Percentiles rank a stretch among this genome's conserved stretches.
These are phyloP conservation scores for Poecilia picta DNA, from an alignment of 2,797 vertebrate species.

Conservation along the genomic window DNA sequence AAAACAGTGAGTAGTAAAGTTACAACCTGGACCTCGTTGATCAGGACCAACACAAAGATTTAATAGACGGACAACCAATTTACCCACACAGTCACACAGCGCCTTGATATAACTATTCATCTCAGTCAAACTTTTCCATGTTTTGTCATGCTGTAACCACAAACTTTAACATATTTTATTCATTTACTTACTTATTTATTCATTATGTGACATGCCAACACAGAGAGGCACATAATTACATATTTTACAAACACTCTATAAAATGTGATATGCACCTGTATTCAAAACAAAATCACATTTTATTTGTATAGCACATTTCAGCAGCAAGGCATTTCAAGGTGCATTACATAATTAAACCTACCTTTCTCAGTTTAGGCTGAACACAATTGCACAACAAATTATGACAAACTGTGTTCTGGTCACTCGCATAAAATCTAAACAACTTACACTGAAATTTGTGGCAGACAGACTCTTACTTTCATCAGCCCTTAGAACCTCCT, in stretches of 20 bases:
- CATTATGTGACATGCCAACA: neutral
- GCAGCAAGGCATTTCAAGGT: no score
- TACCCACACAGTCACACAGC: neutral
- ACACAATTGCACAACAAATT: neutral
- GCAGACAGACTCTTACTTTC: neutral
- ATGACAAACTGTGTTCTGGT: neutral
- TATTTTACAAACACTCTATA: neutral
- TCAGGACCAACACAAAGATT: neutral
- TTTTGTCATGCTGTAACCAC: neutral
- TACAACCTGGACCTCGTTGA: neutral
- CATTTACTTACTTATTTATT: neutral
- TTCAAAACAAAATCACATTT: no score
- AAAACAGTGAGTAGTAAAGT: neutral
- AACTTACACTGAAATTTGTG: neutral
- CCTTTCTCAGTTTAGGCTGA: neutral
- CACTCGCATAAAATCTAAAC: neutral
- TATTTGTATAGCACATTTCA: no score
- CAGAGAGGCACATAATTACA: neutral
- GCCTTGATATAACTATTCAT: neutral
- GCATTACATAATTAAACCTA: no score
- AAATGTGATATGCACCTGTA: neutral
- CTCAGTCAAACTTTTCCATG: neutral
- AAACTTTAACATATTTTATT: neutral
- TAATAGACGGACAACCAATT: neutral
- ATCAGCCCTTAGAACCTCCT: neutral